phyloP scores from a whole-genome alignment of 2,888 invertebrate genomes.

The Lithophane semibrunnea region DNA sequence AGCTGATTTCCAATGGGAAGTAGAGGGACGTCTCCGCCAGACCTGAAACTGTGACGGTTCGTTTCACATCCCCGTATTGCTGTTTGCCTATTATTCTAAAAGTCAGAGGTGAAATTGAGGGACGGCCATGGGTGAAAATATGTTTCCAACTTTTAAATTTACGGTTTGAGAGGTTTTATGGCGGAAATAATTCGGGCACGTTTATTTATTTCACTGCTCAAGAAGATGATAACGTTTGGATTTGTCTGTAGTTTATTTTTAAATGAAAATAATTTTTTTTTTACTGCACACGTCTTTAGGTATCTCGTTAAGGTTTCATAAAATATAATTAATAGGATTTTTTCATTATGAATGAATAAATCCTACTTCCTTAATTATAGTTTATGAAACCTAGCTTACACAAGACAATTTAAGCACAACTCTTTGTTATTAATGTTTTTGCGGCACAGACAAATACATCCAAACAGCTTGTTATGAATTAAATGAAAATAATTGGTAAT shows the following conservation, averaged over 20 bases:
- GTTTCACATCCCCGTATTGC: constrained; percentile 81
- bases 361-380: too few species aligned
- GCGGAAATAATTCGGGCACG: constrained; percentile 32
- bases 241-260: neutral
- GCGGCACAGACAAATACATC: constrained; percentile 65
- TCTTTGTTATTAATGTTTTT: constrained; percentile 67
- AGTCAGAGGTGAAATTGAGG: constrained; percentile 82
- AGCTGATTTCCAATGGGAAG: constrained; percentile 85
- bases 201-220: constrained; percentile 39
- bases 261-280: neutral
- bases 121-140: constrained; percentile 61
- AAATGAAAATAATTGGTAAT: constrained; percentile 89
- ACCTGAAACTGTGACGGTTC: constrained; percentile 87
- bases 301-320: neutral
- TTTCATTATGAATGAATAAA: neutral
- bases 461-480: constrained; percentile 81
- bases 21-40: constrained; percentile 82
- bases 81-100: constrained; percentile 84
- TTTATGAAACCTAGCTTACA: neutral
- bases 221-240: constrained; percentile 15
- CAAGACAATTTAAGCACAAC: constrained; percentile 39
- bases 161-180: constrained; percentile 43
- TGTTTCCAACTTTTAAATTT: constrained; percentile 50
- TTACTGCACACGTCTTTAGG: neutral
- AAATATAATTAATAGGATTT: constrained; percentile 12